Conservation (phyloP, 2,888 invertebrate species). For the Hirtodrosophila alboralis region DNA sequence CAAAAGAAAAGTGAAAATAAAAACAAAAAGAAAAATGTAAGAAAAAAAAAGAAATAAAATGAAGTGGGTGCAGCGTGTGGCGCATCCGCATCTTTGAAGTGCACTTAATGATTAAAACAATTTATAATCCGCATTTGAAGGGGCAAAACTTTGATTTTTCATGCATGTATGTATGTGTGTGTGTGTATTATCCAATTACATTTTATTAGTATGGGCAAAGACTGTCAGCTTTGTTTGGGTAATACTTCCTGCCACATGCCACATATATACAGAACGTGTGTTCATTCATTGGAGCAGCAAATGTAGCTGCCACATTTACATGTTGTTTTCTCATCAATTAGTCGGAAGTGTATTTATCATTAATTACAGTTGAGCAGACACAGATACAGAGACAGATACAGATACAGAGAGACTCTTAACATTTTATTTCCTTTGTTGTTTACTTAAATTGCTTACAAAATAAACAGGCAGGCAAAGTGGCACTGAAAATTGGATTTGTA, state of each 20-base stretch:
- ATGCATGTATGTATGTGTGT: no score
- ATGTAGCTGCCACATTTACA: slow-evolving; percentile 46
- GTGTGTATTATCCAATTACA: slow-evolving; percentile 56
- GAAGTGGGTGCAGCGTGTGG: slow-evolving; percentile 7
- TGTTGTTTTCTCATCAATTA: slow-evolving; percentile 63
- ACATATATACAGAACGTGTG: slow-evolving; percentile 18
- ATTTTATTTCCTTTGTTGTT: slow-evolving; percentile 17
- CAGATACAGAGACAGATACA: no score
- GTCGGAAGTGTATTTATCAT: slow-evolving; percentile 61
- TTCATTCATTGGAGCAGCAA: slow-evolving; percentile 31
- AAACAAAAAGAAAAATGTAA: slow-evolving; percentile 10
- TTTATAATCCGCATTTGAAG: slow-evolving; percentile 20
- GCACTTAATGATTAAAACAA: slow-evolving; percentile 42
- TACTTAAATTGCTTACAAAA: slow-evolving; percentile 28
- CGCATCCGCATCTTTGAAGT: slow-evolving; percentile 42
- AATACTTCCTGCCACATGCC: slow-evolving; percentile 64
- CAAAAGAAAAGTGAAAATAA: slow-evolving; percentile 11
- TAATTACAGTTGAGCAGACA: slow-evolving; percentile 49
- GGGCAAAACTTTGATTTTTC: slow-evolving; percentile 26
- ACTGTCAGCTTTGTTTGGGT: slow-evolving; percentile 24
- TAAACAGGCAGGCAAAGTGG: slow-evolving; percentile 29
- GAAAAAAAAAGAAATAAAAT: slow-evolving; percentile 13
- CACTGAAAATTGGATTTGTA: slow-evolving; percentile 11
- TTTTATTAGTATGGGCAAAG: slow-evolving; percentile 57
- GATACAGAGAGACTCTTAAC: no score